phyloP scores from a whole-genome alignment of 2,797 vertebrate genomes.

The Petrocephalus sullivani region DNA sequence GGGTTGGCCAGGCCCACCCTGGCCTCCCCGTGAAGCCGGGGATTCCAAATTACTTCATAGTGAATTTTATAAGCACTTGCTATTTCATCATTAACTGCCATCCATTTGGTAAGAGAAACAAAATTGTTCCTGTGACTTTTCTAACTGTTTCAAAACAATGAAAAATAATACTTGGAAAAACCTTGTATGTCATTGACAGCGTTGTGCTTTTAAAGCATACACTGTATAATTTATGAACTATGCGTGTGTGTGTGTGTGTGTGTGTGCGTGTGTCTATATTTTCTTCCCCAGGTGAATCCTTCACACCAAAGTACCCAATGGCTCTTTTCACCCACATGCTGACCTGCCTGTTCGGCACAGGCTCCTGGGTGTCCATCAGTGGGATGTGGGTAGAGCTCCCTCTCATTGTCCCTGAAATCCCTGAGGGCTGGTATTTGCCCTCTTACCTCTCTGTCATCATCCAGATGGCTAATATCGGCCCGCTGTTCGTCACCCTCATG shows the following conservation, averaged over 20 bases:
- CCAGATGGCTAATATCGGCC: conserved; percentile 77
- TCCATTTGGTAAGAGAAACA: neutral
- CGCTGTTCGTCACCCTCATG: conserved; percentile 68
- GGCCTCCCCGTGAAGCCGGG: no score
- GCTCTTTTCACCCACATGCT: conserved; percentile 63
- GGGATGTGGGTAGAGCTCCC: conserved; percentile 82
- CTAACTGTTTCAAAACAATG: neutral
- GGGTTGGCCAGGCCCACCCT: no score
- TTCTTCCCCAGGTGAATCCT: neutral
- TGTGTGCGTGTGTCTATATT: neutral
- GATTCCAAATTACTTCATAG: no score
- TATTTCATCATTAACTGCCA: neutral
- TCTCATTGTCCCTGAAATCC: conserved; percentile 59
- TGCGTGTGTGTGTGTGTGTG: neutral
- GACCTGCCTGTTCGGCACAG: conserved; percentile 72
- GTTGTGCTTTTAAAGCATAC: neutral
- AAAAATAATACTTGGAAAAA: neutral
- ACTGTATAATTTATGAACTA: neutral
- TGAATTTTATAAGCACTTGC: neutral
- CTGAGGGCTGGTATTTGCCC: conserved; percentile 71
- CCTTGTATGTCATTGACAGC: neutral
- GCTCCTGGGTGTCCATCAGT: conserved; percentile 81
- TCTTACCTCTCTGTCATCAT: conserved; percentile 77
- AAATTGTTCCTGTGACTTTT: neutral
- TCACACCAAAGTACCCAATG: conserved; percentile 49